A percentile compares a stretch with the other conserved stretches of the same genome.
Conservation (phyloP, 2,888 invertebrate genomes). For the Troilus luridus region DNA sequence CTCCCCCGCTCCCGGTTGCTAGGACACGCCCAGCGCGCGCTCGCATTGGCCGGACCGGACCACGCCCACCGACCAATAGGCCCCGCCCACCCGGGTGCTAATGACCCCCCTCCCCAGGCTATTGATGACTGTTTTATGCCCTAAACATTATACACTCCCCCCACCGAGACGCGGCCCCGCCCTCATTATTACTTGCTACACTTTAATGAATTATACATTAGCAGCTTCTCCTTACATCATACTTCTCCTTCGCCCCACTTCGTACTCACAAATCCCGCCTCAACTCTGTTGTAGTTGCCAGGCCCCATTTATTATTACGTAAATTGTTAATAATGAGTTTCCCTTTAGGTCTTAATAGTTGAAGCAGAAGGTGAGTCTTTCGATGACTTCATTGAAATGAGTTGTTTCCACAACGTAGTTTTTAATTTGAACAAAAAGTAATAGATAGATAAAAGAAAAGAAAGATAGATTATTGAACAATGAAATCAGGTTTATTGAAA, state of each 20-base stretch:
- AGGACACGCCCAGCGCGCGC: conserved; percentile 1
- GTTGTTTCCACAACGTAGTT: too few species aligned
- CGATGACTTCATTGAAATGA: background rate
- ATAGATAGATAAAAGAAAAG: too few species aligned
- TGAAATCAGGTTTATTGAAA: too few species aligned
- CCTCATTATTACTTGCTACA: conserved; percentile 64
- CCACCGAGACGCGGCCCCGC: conserved; percentile 58
- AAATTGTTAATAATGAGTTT: conserved; percentile 45
- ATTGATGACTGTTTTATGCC: conserved; percentile 65
- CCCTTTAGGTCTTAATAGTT: background rate
- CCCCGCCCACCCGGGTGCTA: conserved; percentile 62
- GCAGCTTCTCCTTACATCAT: conserved; percentile 54
- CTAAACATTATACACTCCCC: conserved; percentile 64
- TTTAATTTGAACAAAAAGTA: too few species aligned
- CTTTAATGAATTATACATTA: conserved; percentile 65
- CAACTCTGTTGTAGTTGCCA: background rate
- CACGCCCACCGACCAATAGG: conserved; percentile 47
- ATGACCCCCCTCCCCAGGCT: conserved; percentile 63
- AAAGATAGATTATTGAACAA: too few species aligned
- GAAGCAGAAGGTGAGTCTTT: background rate
- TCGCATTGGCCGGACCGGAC: conserved; percentile 38
- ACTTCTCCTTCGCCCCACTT: conserved; percentile 34
- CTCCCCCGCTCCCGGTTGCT: conserved; percentile 6
- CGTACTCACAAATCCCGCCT: conserved; percentile 38
- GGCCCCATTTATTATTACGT: conserved; percentile 9